A percentile compares a stretch with the other conserved stretches of the same genome.
These are phyloP conservation scores for Pipa parva DNA, from an alignment of 2,113 vertebrate species.

Conservation along the genomic window DNA sequence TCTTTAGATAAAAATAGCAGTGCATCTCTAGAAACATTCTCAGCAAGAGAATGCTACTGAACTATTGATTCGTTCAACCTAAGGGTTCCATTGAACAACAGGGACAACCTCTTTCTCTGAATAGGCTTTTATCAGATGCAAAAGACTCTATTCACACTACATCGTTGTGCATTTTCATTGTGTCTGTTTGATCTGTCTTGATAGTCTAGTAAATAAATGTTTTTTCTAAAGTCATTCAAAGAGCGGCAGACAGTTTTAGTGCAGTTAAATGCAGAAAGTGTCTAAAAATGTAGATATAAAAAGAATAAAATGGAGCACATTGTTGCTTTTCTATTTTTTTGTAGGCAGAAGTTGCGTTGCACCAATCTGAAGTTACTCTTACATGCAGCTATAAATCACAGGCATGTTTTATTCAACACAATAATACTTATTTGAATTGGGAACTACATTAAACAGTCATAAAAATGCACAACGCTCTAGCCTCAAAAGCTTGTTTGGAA, in stretches of 20 bases:
- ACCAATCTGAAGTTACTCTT: constrained; percentile 3
- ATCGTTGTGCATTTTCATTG: constrained; percentile 36
- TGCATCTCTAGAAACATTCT: constrained; percentile 7
- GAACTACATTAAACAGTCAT: constrained; percentile 42
- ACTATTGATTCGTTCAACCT: constrained; percentile 26
- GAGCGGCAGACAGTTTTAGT: constrained; percentile 21
- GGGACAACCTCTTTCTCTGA: constrained; percentile 35
- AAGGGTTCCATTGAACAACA: constrained; percentile 18
- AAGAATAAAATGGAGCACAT: background rate
- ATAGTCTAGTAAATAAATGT: constrained; percentile 41
- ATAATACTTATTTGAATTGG: constrained; percentile 41
- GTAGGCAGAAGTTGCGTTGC: constrained; percentile 6
- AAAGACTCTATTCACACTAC: constrained; percentile 37
- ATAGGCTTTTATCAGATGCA: constrained; percentile 39
- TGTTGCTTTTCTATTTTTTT: background rate
- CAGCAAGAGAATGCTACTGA: constrained; percentile 7
- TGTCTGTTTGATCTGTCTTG: constrained; percentile 32
- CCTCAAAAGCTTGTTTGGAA: constrained; percentile 24
- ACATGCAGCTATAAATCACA: constrained; percentile 34
- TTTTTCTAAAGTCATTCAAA: constrained; percentile 26
- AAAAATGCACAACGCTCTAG: constrained; percentile 31
- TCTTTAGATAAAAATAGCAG: background rate
- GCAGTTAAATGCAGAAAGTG: constrained; percentile 5
- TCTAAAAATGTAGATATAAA: background rate
- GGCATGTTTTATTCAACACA: constrained; percentile 34